Evolutionary conservation across 2,888 invertebrate species (phyloP), one percentile per base, ranked within the genome.

Genomic region (Abscondita cerata): DNA sequence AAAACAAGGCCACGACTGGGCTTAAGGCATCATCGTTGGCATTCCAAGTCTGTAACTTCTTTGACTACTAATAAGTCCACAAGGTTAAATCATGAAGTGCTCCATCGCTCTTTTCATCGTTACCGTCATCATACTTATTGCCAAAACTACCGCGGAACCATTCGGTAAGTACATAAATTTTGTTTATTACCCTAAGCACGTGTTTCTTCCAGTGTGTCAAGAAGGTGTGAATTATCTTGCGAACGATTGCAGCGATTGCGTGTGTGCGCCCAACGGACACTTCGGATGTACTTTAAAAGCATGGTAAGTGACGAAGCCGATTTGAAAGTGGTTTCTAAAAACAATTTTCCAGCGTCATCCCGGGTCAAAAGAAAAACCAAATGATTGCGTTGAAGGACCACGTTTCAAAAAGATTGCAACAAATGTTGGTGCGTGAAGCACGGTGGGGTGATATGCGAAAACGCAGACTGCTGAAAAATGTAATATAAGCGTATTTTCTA

Each of bases 231-330:
- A n/a, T 47, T 54, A 54, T 18, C 9, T 50, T 13, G 33, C 40
- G 11, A n/a, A 61, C 51, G 36, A 47, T 13, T 58, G 46, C 12
- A 58, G 25, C 33, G 46, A 44, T 34, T 54, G 54, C 34, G 12
- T 46, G 6, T 54, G 54, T 46, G 46, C 46, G 13, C 25, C 54
- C 5, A 34, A 46, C 5, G 54, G 54, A 1, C 2, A 54, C 16
- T 44, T 54, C 11, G 46, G 44, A 16, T 54, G 54, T 25, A 20
- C 46, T 16, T 36, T 54, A 13, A 44, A 54, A 34, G 54, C 54
- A 12, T 54, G 54, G 54, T 54, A 47, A 54, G 46, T 46, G 2
- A n/a, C 9, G 11, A 18, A 8, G 3, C 1, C n/a, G 16, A 8
- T 20, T 31, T 12, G 15, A 8, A 12, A 34, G 31, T 31, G 4